Conservation (phyloP, 2,113 vertebrate genomes). For the Procavia capensis region DNA sequence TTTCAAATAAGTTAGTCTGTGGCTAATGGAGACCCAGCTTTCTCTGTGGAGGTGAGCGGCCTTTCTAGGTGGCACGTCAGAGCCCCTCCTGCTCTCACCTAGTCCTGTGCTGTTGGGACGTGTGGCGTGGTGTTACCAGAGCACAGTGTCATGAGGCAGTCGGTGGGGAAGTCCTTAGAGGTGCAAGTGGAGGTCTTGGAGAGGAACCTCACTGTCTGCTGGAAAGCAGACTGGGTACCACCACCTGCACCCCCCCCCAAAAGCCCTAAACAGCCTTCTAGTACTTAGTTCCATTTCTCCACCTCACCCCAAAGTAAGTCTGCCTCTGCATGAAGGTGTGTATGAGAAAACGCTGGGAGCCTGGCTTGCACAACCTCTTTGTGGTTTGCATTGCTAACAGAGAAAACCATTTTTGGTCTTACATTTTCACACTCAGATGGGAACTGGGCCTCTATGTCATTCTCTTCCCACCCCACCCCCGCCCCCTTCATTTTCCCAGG, state of each 20-base stretch:
- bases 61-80: neutral
- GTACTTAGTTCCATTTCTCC: neutral
- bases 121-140: neutral
- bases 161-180: neutral
- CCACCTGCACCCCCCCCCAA: fast-evolving
- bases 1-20: neutral
- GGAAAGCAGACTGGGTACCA: neutral
- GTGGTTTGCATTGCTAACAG: neutral
- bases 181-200: neutral
- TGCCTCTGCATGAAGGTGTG: neutral
- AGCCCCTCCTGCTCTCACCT: neutral
- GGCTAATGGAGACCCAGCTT: neutral
- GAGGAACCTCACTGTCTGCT: neutral
- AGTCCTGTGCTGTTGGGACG: neutral
- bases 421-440: neutral
- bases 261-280: neutral
- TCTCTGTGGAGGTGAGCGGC: neutral
- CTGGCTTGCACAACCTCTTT: neutral
- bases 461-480: neutral
- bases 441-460: neutral
- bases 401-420: neutral
- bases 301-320: neutral
- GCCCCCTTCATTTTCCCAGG: neutral
- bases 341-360: neutral
- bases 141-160: neutral